Evolutionary conservation across 2,888 invertebrate genomes (phyloP).

Genomic region (Alviniconcha strummeri): DNA sequence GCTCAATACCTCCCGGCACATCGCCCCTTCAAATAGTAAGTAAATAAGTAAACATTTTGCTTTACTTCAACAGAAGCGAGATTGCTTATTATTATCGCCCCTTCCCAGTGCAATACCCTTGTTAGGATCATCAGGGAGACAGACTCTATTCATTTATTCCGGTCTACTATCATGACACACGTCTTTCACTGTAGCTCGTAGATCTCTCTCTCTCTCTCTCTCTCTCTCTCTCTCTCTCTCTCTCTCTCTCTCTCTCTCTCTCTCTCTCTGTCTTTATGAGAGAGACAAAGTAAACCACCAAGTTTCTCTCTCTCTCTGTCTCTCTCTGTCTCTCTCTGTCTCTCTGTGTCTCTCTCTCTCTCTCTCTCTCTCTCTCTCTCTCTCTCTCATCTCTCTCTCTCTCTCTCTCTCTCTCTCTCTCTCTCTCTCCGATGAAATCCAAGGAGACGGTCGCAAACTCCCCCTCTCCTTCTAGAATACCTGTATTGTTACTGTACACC

Average conservation of each 20-base stretch:
- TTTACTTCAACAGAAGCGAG: no score
- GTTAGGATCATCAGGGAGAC: no score
- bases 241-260: not conserved
- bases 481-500: no score
- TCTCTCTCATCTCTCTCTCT: not conserved
- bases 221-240: not conserved
- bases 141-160: no score
- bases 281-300: not conserved
- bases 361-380: slow-evolving; percentile 11
- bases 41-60: no score
- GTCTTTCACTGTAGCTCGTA: no score
- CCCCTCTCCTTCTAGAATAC: not conserved
- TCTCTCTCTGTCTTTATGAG: not conserved
- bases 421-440: no score
- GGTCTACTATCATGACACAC: no score
- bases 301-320: not conserved
- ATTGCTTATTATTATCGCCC: no score
- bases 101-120: no score
- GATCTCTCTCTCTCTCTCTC: not conserved
- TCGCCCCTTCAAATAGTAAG: no score
- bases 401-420: not conserved
- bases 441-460: not conserved
- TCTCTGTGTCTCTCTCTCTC: not conserved
- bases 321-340: not conserved
- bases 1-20: no score